Base-by-base conservation (phyloP, 1,140 invertebrate genomes). In the Aricia agestis region DNA sequence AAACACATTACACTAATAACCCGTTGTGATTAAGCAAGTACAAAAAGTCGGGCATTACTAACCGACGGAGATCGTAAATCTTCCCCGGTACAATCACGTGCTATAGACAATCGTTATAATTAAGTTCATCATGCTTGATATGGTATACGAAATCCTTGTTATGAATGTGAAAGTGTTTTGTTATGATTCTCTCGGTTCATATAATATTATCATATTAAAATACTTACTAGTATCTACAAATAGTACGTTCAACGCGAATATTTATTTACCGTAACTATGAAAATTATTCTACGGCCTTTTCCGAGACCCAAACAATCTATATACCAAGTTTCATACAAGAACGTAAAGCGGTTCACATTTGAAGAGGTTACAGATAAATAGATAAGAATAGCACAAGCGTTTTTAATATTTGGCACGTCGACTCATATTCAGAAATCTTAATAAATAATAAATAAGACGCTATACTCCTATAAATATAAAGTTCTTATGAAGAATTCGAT, bases 31-130 rank as follows among this genome's bases (percentile, higher is more conserved):
- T 89, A 87, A 89, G 82, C 82, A 80, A 73, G 71, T 85, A 87
- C 83, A 91, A 91, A 89, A 89, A 88, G 80, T 83, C 76, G 52
- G 72, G 72, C 77, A 78, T 85, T 83, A 88, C 86, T 82, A 85
- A 86, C 79, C 82, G 81, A 82, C 74, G 81, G 80, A 83, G 83
- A 85, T 86, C 73, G 82, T 82, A 91, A 91, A 89, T 91, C 87
- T 89, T 85, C 70, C 72, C 72, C 71, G 72, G 80, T 83, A 87
- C 84, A 83, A 83, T 84, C 79, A 79, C 78, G 78, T 79, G 77
- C 78, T 85, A 85, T 83, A 85, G 84, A 84, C 84, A 87, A 87
- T 82, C 84, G 84, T 89, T 91, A 90, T 89, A 89, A 91, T 91
- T 89, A 89, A 89, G 85, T 87, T 84, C 83, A 83, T 83, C 77